phyloP scores from a whole-genome alignment of 2,888 invertebrate genomes.

The Nasonovia ribisnigri region DNA sequence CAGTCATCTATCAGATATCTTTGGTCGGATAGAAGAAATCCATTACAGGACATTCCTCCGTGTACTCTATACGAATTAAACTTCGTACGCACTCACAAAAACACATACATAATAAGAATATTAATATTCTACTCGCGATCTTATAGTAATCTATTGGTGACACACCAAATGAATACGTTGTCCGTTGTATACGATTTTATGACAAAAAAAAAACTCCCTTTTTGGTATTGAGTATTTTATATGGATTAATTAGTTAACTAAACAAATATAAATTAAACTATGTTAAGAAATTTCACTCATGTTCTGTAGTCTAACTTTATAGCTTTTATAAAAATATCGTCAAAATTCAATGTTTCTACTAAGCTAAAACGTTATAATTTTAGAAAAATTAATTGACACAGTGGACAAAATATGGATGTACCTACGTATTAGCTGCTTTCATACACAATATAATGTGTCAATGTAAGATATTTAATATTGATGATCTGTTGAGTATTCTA shows the following conservation, averaged over 20 bases:
- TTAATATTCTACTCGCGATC: slow-evolving; percentile 38
- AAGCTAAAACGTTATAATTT: background rate
- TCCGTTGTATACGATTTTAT: slow-evolving; percentile 24
- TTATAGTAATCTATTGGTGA: slow-evolving; percentile 44
- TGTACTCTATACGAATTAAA: slow-evolving; percentile 55
- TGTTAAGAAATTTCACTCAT: background rate
- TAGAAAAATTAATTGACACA: background rate
- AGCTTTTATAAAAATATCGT: background rate
- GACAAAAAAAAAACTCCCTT: slow-evolving; percentile 1
- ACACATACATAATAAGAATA: background rate
- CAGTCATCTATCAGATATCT: slow-evolving; percentile 56
- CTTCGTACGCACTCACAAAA: background rate
- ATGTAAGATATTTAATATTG: background rate
- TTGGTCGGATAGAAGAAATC: slow-evolving; percentile 36
- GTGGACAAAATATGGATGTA: background rate
- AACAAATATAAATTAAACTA: background rate
- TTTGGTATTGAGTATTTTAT: background rate
- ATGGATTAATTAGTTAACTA: background rate
- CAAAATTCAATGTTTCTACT: background rate
- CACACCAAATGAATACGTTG: slow-evolving; percentile 47
- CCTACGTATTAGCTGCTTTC: background rate
- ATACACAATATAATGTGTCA: background rate
- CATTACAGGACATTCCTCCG: slow-evolving; percentile 57
- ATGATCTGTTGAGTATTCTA: background rate
- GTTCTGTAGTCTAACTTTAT: background rate